A percentile compares a stretch with the other conserved stretches of the same genome.
Evolutionary conservation across 2,797 vertebrate genomes (phyloP).

Genomic region (Brachyrhaphis roseni): DNA sequence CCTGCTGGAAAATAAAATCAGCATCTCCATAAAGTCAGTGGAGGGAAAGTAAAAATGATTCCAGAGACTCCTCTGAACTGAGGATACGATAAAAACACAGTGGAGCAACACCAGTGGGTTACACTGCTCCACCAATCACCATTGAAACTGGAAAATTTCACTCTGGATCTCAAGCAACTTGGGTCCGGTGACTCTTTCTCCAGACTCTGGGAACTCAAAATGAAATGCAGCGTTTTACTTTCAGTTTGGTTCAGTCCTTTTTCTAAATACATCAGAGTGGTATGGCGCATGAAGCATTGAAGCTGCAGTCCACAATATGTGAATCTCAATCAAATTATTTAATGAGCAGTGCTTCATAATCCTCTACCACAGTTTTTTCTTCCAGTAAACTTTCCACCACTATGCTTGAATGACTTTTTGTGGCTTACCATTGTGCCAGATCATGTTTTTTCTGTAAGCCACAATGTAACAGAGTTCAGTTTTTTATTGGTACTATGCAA

Average conservation of each 20-base stretch:
- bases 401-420: background rate
- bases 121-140: background rate
- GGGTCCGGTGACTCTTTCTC: background rate
- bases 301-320: background rate
- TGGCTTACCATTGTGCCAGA: background rate
- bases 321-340: constrained; percentile 2
- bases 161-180: background rate
- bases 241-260: background rate
- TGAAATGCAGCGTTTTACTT: background rate
- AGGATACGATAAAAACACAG: background rate
- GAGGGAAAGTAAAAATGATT: background rate
- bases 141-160: background rate
- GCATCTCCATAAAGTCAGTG: background rate
- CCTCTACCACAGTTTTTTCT: background rate
- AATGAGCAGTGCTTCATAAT: no score
- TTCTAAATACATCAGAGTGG: background rate
- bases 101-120: background rate
- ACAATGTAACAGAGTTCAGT: background rate
- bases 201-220: background rate
- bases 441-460: background rate
- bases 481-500: background rate
- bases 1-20: background rate
- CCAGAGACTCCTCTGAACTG: background rate
- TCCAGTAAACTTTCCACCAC: background rate
- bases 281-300: background rate